phyloP scores from a whole-genome alignment of 2,113 vertebrate genomes.

The Festucalex cinctus region DNA sequence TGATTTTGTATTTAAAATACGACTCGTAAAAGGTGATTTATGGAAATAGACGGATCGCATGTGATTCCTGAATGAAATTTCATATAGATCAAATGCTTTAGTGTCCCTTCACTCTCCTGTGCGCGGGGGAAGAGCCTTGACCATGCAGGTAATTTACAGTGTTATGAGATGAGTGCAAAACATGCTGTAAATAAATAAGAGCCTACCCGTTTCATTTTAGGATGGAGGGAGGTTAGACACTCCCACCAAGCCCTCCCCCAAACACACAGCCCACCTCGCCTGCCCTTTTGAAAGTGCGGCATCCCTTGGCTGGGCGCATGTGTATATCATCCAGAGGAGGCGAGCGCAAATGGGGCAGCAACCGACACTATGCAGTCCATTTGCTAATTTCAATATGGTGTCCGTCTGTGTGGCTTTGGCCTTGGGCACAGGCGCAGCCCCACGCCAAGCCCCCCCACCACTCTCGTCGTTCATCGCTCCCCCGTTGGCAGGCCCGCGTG shows the following conservation, averaged over 20 bases:
- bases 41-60: conserved; percentile 78
- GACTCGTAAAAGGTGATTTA: conserved; percentile 75
- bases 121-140: conserved; percentile 72
- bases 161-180: conserved; percentile 79
- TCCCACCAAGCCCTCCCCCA: neutral
- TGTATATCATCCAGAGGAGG: conserved; percentile 65
- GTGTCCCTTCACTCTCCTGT: conserved; percentile 40
- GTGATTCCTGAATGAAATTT: conserved; percentile 78
- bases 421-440: conserved; percentile 66
- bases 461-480: conserved; percentile 6
- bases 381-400: conserved; percentile 79
- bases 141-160: conserved; percentile 77
- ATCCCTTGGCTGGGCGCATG: conserved; percentile 51
- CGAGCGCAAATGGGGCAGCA: conserved; percentile 64
- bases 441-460: conserved; percentile 26
- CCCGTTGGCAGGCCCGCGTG: conserved; percentile 34
- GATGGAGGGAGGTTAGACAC: conserved; percentile 31
- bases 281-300: conserved; percentile 44
- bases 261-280: neutral
- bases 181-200: conserved; percentile 81
- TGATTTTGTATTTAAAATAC: conserved; percentile 78
- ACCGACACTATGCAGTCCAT: conserved; percentile 70
- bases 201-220: conserved; percentile 71
- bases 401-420: conserved; percentile 70
- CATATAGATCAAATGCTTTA: conserved; percentile 71